Evolutionary conservation across 2,888 invertebrate species (phyloP).

Genomic region (Napeogenes inachia): DNA sequence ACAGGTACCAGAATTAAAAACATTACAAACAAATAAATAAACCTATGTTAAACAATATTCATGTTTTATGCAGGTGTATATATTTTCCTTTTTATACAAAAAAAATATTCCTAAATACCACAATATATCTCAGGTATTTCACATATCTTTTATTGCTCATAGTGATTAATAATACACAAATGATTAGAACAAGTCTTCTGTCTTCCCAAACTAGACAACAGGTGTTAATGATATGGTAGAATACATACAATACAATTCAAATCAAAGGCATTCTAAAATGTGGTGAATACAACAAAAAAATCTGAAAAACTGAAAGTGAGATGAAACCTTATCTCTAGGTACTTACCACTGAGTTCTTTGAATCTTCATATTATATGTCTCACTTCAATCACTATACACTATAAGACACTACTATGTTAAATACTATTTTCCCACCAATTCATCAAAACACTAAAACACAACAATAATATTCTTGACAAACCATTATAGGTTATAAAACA

Average conservation of each 20-base stretch:
- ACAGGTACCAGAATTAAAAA: too few relatives aligned
- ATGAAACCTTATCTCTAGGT: slow-evolving; percentile 26
- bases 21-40: too few relatives aligned
- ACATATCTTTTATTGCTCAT: too few relatives aligned
- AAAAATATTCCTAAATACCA: too few relatives aligned
- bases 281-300: not conserved
- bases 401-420: slow-evolving; percentile 8
- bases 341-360: slow-evolving; percentile 25
- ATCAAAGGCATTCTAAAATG: not conserved
- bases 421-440: slow-evolving; percentile 10
- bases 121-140: too few relatives aligned
- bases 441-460: slow-evolving; percentile 16
- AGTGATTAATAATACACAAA: too few relatives aligned
- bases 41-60: too few relatives aligned
- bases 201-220: not conserved
- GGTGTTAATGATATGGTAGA: slow-evolving; percentile 1
- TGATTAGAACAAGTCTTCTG: too few relatives aligned
- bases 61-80: too few relatives aligned
- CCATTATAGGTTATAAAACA: slow-evolving; percentile 29
- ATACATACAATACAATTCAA: not conserved
- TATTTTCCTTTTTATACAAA: too few relatives aligned
- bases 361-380: not conserved
- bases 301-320: not conserved
- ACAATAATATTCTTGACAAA: slow-evolving; percentile 22
- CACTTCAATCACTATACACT: slow-evolving; percentile 14